Percentiles rank a stretch among this genome's conserved stretches.
Evolutionary conservation across 2,888 invertebrate genomes (phyloP).

Genomic region (Criorhina ranunculi): DNA sequence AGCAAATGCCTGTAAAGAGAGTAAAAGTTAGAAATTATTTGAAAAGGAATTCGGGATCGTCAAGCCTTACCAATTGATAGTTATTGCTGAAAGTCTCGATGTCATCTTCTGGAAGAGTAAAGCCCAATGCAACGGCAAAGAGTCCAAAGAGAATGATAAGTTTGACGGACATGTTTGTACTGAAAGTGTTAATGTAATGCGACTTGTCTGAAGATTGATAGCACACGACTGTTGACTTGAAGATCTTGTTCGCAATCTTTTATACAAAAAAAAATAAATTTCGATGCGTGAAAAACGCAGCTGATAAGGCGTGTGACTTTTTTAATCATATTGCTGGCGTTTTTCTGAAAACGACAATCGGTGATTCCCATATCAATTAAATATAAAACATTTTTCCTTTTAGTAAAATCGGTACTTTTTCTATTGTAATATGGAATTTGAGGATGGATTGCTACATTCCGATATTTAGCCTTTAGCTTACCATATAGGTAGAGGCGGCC

Average conservation of each 20-base stretch:
- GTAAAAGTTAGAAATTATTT: neutral
- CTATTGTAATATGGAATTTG: too few species aligned
- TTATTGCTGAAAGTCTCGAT: neutral
- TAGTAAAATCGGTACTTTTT: neutral
- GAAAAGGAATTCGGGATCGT: neutral
- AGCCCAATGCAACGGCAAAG: constrained; percentile 32
- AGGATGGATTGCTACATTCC: too few species aligned
- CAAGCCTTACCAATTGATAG: constrained; percentile 23
- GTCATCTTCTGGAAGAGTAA: constrained; percentile 26
- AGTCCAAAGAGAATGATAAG: constrained; percentile 24
- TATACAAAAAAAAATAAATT: neutral
- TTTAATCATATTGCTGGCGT: too few species aligned
- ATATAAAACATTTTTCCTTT: neutral
- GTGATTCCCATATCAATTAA: neutral
- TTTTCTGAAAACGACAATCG: neutral
- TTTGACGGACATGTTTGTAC: constrained; percentile 30
- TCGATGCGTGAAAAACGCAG: neutral
- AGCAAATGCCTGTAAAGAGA: neutral
- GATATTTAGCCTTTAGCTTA: too few species aligned
- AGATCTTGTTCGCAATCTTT: neutral
- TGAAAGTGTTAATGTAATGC: neutral
- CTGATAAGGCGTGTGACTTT: neutral
- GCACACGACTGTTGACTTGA: neutral
- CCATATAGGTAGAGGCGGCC: too few species aligned
- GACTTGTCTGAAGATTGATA: neutral